A percentile compares a stretch with the other conserved stretches of the same genome.
These are phyloP conservation scores for Momotus momota DNA, from an alignment of 2,797 vertebrate species.

Conservation along the genomic window DNA sequence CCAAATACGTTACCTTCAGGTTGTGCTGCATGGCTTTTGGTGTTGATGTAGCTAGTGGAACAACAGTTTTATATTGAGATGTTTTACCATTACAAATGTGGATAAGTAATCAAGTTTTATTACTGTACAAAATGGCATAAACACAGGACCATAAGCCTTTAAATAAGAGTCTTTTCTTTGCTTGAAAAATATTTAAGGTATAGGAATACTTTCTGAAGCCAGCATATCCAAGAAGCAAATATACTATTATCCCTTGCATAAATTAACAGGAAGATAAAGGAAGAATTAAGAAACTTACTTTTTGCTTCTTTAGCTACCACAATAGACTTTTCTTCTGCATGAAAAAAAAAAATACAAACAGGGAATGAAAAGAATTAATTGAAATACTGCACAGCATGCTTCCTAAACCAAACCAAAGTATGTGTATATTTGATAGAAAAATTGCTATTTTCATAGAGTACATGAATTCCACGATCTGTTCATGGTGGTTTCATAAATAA, in stretches of 20 bases:
- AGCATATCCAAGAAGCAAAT: conserved; percentile 17
- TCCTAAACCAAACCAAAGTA: background rate
- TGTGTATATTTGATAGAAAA: background rate
- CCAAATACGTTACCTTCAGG: background rate
- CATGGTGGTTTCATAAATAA: background rate
- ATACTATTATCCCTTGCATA: conserved; percentile 38
- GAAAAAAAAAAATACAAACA: conserved; percentile 8
- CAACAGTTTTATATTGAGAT: background rate
- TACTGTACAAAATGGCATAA: background rate
- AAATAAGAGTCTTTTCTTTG: background rate
- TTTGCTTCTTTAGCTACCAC: conserved; percentile 40
- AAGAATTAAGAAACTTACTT: conserved; percentile 64
- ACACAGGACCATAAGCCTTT: background rate
- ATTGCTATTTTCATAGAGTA: background rate
- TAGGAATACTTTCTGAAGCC: conserved; percentile 11
- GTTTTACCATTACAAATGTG: background rate
- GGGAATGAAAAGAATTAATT: conserved; percentile 34
- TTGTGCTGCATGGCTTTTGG: background rate
- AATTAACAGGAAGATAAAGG: conserved; percentile 47
- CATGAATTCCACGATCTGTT: background rate
- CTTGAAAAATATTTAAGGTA: background rate
- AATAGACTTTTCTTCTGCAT: conserved; percentile 63
- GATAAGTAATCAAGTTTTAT: background rate
- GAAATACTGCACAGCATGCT: background rate
- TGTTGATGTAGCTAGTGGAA: background rate